Evolutionary conservation across 1,140 invertebrate species (phyloP).

Genomic region (Varroa destructor): DNA sequence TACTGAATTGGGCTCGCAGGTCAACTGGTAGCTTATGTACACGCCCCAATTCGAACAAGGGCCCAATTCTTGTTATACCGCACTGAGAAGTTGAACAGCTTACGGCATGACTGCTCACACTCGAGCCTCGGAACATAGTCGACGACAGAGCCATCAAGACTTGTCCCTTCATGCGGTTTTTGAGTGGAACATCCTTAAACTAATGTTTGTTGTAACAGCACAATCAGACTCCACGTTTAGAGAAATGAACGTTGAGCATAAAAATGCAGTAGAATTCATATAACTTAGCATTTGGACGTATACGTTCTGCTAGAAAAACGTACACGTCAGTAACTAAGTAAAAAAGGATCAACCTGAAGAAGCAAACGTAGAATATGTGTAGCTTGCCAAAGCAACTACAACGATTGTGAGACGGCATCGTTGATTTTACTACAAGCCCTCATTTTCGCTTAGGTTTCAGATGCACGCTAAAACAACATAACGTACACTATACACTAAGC

Average conservation of each 20-base stretch:
- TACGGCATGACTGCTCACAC: not conserved
- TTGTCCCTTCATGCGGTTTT: not conserved
- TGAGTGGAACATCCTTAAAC: not conserved
- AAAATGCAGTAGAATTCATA: too few relatives aligned
- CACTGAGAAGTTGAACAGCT: not conserved
- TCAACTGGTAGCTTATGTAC: too few relatives aligned
- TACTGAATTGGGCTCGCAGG: slow-evolving; percentile 17
- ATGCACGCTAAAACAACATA: slow-evolving; percentile 8
- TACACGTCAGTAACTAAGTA: too few relatives aligned
- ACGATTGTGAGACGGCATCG: not conserved
- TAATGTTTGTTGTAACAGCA: not conserved
- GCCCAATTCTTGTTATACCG: not conserved
- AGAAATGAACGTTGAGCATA: not conserved
- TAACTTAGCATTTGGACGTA: too few relatives aligned
- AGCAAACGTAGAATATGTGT: too few relatives aligned
- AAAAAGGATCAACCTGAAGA: too few relatives aligned
- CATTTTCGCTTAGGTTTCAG: slow-evolving; percentile 27
- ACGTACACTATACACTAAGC: slow-evolving; percentile 26
- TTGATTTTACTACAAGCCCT: not conserved
- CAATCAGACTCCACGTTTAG: slow-evolving; percentile 9
- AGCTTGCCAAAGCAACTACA: too few relatives aligned
- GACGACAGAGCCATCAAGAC: slow-evolving; percentile 8
- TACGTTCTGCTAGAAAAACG: too few relatives aligned
- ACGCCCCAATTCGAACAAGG: not conserved
- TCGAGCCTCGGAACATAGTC: slow-evolving; percentile 1